Evolutionary conservation across 2,797 vertebrate genomes (phyloP), one percentile per base, ranked within the genome.

Genomic region (Saxicola maurus): DNA sequence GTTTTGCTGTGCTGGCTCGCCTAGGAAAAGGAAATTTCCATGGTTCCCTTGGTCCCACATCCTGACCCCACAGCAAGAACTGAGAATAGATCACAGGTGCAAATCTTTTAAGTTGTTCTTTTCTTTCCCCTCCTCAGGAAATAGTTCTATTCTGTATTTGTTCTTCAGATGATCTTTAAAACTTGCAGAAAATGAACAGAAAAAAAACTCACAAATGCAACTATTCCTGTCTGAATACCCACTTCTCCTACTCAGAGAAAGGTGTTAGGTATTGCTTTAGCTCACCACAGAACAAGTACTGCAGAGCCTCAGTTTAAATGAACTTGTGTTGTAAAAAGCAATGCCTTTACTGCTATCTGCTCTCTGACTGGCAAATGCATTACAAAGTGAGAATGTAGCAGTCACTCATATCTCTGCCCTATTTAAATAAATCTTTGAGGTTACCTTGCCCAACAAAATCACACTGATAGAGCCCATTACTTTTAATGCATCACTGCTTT

Each of bases 371-470:
- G 59, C 37, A 87, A 87, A 81, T 1, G 0, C 30, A 59, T 86
- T 71, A 66, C 21, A 53, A 69, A 86, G 60, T 55, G 56, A 76
- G 59, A 87, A 74, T 4, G 24, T 23, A 94, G 48, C 80, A 91
- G 85, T 62, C 67, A 62, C 21, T 82, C 75, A 42, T 66, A 83
- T 69, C 66, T 89, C 80, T 82, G 82, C 37, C 85, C 85, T 93
- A 89, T 92, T 95, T 94, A 86, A 90, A 90, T 76, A 84, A 75
- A 91, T 89, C 77, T 93, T 91, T 83, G 60, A 89, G 91, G 82
- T 95, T 94, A 93, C 73, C 80, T 94, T 90, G 60, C 71, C 57
- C 61, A 79, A 64, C 78, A 71, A 84, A 91, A 89, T 82, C 82
- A 73, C 31, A 62, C 49, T 25, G 35, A 68, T 57, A 88, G 69